A percentile compares a stretch with the other conserved stretches of the same genome.
These are phyloP conservation scores for Oncorhynchus masou DNA, from an alignment of 2,113 vertebrate species.

Conservation along the genomic window DNA sequence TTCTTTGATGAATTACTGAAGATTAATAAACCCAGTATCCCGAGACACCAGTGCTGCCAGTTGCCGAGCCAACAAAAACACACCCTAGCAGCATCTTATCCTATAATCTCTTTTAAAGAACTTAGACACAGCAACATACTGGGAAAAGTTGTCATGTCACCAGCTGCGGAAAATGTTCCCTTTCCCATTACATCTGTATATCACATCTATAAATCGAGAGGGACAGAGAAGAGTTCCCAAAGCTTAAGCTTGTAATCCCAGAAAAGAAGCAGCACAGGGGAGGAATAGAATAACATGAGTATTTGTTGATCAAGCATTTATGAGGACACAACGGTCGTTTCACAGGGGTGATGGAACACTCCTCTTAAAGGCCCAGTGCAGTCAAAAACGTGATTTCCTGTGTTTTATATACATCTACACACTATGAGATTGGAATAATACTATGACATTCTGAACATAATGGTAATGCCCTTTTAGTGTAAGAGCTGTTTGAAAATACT, in stretches of 20 bases:
- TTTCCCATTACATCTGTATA: slow-evolving; percentile 5
- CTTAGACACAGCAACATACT: background rate
- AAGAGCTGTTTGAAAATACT: too few species aligned
- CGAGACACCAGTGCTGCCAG: slow-evolving; percentile 3
- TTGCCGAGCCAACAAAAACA: slow-evolving; percentile 23
- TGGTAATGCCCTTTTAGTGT: too few species aligned
- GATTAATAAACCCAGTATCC: slow-evolving; percentile 42
- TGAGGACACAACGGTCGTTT: slow-evolving; percentile 5
- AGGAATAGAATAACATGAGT: background rate
- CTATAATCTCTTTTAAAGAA: slow-evolving; percentile 23
- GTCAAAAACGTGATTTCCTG: too few species aligned
- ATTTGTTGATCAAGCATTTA: background rate
- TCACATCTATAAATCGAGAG: slow-evolving; percentile 15
- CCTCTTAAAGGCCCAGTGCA: too few species aligned
- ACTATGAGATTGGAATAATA: too few species aligned
- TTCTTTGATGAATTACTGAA: slow-evolving; percentile 46
- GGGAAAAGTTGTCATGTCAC: background rate
- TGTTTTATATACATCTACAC: too few species aligned
- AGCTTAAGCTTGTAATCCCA: background rate
- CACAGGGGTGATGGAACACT: too few species aligned
- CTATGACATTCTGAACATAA: too few species aligned
- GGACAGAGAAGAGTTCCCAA: background rate
- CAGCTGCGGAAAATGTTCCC: background rate
- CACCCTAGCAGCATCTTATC: slow-evolving; percentile 13
- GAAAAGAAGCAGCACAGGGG: background rate